Evolutionary conservation across 1,140 invertebrate species (phyloP).

Genomic region (Tetragnatha versicolor): DNA sequence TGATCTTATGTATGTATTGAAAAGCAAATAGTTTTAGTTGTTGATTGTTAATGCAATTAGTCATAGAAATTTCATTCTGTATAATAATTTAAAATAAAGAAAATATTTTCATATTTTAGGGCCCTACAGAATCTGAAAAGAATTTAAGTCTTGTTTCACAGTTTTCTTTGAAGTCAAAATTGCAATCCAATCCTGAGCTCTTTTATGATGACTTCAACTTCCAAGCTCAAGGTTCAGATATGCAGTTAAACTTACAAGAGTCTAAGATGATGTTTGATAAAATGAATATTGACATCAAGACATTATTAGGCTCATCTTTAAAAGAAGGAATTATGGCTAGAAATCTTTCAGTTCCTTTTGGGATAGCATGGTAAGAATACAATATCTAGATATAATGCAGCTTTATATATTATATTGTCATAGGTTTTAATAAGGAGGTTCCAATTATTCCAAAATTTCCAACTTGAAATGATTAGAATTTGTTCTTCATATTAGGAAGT

Average conservation of each 20-base stretch:
- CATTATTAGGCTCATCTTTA: slow-evolving; percentile 14
- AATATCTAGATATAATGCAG: not conserved
- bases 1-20: too few species aligned
- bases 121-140: slow-evolving; percentile 44
- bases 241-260: slow-evolving; percentile 32
- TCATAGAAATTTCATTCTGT: too few species aligned
- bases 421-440: too few species aligned
- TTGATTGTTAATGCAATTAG: too few species aligned
- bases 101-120: slow-evolving; percentile 12
- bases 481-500: too few species aligned
- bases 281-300: slow-evolving; percentile 39
- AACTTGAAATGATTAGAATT: too few species aligned
- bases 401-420: too few species aligned
- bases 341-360: slow-evolving; percentile 30
- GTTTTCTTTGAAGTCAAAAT: slow-evolving; percentile 36
- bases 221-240: slow-evolving; percentile 26
- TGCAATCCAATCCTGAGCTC: slow-evolving; percentile 7
- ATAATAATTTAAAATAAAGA: too few species aligned
- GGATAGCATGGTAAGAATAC: slow-evolving; percentile 39
- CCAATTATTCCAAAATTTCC: too few species aligned
- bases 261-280: slow-evolving; percentile 47
- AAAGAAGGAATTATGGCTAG: slow-evolving; percentile 28
- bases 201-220: slow-evolving; percentile 38
- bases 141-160: slow-evolving; percentile 40
- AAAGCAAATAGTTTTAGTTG: too few species aligned